phyloP scores from a whole-genome alignment of 2,113 vertebrate genomes.

The Festucalex cinctus region DNA sequence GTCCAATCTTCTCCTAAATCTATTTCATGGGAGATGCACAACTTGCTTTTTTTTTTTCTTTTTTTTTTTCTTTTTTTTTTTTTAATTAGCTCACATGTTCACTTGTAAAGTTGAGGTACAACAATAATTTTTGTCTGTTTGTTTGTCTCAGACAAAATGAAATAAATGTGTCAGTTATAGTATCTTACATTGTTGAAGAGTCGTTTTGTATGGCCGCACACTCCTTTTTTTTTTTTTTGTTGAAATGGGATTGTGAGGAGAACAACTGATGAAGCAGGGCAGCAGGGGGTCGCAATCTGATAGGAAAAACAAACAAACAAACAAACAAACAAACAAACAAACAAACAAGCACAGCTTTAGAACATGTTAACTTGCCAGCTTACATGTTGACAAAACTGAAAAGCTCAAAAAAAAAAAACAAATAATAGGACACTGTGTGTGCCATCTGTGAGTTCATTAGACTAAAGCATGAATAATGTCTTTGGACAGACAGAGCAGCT shows the following conservation, averaged over 20 bases:
- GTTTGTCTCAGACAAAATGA: not conserved
- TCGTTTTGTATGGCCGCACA: not conserved
- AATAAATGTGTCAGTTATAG: not conserved
- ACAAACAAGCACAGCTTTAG: not conserved
- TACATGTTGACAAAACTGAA: not conserved
- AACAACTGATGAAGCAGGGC: not conserved
- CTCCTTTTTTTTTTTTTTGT: not conserved
- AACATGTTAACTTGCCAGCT: not conserved
- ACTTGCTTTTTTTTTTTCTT: not conserved
- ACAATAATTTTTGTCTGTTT: not conserved
- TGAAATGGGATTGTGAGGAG: not conserved
- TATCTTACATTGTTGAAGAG: not conserved
- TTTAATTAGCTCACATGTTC: not conserved
- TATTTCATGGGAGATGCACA: not conserved
- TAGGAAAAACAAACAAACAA: not conserved
- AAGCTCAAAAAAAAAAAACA: not conserved
- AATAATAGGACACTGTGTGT: constrained; percentile 8
- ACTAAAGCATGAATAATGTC: constrained; percentile 66
- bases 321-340: not conserved
- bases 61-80: no score
- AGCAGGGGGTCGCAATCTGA: not conserved
- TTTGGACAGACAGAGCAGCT: constrained; percentile 59
- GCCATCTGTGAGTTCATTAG: constrained; percentile 39
- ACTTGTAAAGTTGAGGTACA: not conserved
- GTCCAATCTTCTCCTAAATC: not conserved